phyloP scores from a whole-genome alignment of 2,888 invertebrate genomes.

The Synergus umbraculus region DNA sequence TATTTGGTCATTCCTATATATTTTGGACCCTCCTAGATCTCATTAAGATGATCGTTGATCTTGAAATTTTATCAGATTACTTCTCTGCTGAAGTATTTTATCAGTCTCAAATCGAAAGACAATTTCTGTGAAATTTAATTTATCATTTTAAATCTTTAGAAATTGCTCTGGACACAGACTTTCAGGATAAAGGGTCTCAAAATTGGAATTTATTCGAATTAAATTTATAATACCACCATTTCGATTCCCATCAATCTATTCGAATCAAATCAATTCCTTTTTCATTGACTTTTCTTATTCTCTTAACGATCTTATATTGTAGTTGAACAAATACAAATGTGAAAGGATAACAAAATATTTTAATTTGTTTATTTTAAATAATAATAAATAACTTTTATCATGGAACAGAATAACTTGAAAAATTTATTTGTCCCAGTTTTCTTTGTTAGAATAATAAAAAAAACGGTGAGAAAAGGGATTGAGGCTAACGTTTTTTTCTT shows the following conservation, averaged over 20 bases:
- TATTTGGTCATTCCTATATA: background rate
- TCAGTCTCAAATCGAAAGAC: background rate
- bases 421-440: background rate
- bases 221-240: too few relatives aligned
- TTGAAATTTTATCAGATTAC: background rate
- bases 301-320: background rate
- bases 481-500: slow-evolving; percentile 17
- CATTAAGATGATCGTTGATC: background rate
- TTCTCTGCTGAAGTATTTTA: background rate
- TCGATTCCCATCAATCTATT: too few relatives aligned
- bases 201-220: background rate
- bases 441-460: slow-evolving; percentile 7
- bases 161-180: background rate
- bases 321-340: too few relatives aligned
- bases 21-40: background rate
- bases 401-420: background rate
- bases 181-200: background rate
- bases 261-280: background rate
- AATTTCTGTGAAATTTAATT: too few relatives aligned
- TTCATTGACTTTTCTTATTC: background rate
- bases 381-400: background rate
- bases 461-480: slow-evolving; percentile 11
- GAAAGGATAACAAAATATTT: too few relatives aligned
- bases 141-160: background rate
- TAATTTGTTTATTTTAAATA: too few relatives aligned